These are phyloP conservation scores for Ochropleura plecta DNA, from an alignment of 2,888 invertebrate genomes.

Conservation along the genomic window DNA sequence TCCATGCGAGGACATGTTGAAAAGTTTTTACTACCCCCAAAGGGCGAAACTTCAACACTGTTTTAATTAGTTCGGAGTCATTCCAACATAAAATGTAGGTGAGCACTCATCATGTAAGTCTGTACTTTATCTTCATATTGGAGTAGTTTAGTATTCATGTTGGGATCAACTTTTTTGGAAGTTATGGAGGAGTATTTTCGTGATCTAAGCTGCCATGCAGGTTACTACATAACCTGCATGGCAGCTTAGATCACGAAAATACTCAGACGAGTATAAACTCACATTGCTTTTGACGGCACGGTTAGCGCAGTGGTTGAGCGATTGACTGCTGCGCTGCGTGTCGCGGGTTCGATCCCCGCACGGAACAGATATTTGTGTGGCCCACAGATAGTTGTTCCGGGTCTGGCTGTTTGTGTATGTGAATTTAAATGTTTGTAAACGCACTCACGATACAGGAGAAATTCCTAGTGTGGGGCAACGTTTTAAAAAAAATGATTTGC, in stretches of 20 bases:
- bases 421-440: too few relatives aligned
- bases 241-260: too few relatives aligned
- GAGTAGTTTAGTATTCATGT: conserved; percentile 41
- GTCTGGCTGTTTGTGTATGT: too few relatives aligned
- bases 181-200: conserved; percentile 18
- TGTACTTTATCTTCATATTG: conserved; percentile 56
- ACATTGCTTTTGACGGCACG: background rate
- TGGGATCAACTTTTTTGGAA: conserved; percentile 35
- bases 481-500: too few relatives aligned
- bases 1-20: conserved; percentile 61
- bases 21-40: conserved; percentile 79
- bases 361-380: too few relatives aligned
- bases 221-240: too few relatives aligned
- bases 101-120: conserved; percentile 63
- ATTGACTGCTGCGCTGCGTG: too few relatives aligned
- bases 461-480: too few relatives aligned
- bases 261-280: background rate
- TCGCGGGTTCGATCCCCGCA: too few relatives aligned
- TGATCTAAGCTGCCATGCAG: background rate
- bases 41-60: conserved; percentile 75
- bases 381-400: too few relatives aligned
- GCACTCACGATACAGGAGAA: too few relatives aligned
- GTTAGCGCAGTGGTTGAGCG: too few relatives aligned
- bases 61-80: conserved; percentile 80
- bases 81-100: conserved; percentile 73